phyloP scores from a whole-genome alignment of 2,888 invertebrate genomes.

The Sminthurides aquaticus region DNA sequence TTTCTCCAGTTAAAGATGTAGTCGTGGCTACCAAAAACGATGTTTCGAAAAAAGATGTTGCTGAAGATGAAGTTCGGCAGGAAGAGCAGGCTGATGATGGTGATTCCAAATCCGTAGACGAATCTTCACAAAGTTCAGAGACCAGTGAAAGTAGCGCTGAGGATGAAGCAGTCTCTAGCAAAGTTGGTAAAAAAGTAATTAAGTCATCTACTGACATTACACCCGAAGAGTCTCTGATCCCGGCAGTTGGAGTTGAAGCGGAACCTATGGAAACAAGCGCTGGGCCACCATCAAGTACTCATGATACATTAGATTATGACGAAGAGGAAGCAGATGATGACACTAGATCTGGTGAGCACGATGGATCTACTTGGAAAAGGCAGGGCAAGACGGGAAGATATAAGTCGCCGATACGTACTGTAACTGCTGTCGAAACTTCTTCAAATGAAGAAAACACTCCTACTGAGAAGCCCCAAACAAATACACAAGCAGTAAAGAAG shows the following conservation, averaged over 20 bases:
- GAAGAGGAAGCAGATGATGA: slow-evolving; percentile 8
- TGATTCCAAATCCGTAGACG: neutral
- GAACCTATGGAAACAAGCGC: too few species aligned
- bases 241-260: too few species aligned
- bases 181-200: too few species aligned
- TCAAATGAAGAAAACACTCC: slow-evolving; percentile 9
- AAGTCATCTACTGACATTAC: too few species aligned
- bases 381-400: neutral
- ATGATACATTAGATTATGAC: neutral
- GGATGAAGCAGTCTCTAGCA: neutral
- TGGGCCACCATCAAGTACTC: too few species aligned
- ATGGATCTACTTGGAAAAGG: slow-evolving; percentile 1
- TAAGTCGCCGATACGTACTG: neutral
- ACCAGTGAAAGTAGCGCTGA: neutral
- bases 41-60: neutral
- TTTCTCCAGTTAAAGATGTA: too few species aligned
- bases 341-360: slow-evolving; percentile 1
- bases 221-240: too few species aligned
- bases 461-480: neutral
- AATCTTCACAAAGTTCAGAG: neutral
- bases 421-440: neutral
- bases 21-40: too few species aligned
- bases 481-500: neutral
- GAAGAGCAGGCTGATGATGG: neutral
- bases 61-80: neutral